Evolutionary conservation across 2,888 invertebrate species (phyloP).

Genomic region (Xanthia icteritia): DNA sequence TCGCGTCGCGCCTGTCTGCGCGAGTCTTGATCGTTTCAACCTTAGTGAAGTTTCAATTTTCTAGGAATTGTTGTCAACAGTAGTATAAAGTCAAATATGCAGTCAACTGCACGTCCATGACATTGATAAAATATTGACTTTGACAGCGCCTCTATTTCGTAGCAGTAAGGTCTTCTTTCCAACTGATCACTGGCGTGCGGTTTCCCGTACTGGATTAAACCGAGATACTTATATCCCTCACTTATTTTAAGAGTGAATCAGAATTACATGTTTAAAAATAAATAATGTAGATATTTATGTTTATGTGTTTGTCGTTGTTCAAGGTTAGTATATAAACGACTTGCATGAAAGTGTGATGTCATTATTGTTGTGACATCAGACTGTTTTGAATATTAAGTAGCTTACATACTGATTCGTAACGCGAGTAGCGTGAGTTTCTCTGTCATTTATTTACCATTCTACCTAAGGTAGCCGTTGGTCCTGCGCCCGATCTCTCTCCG

Average conservation of each 20-base stretch:
- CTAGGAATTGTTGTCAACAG: too few species aligned
- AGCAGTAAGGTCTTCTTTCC: neutral
- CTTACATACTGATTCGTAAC: neutral
- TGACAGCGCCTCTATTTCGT: neutral
- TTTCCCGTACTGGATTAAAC: conserved; percentile 5
- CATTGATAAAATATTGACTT: too few species aligned
- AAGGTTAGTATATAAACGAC: conserved; percentile 30
- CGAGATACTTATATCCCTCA: neutral
- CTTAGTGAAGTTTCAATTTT: too few species aligned
- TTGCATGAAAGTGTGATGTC: conserved; percentile 39
- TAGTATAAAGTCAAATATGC: too few species aligned
- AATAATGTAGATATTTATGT: conserved; percentile 22
- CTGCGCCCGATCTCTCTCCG: too few species aligned
- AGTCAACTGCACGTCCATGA: too few species aligned
- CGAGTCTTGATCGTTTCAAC: too few species aligned
- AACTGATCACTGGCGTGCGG: neutral
- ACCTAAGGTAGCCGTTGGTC: too few species aligned
- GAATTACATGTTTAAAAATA: conserved; percentile 27
- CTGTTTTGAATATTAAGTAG: conserved; percentile 29
- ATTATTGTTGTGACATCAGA: conserved; percentile 43
- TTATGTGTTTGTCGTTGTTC: conserved; percentile 8
- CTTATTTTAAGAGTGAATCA: conserved; percentile 30
- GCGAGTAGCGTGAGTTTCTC: too few species aligned
- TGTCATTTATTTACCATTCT: too few species aligned
- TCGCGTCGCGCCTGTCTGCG: too few species aligned